These are phyloP conservation scores for Parauchenoglanis ngamensis DNA, from an alignment of 2,797 vertebrate species.

Conservation along the genomic window DNA sequence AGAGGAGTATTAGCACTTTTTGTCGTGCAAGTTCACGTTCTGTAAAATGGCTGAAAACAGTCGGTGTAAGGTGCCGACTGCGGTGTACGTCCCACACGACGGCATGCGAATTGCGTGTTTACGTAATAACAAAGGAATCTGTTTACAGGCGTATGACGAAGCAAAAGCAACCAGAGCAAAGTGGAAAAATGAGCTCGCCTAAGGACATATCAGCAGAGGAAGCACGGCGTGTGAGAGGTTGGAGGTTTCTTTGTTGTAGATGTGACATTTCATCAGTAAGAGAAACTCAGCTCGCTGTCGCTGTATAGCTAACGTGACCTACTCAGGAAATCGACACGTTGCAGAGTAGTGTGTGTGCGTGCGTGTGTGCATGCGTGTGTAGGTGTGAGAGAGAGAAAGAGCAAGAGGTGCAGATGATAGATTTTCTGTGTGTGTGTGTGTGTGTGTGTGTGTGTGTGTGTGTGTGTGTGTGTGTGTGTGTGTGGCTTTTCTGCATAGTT, in stretches of 20 bases:
- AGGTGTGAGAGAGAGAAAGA: neutral
- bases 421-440: neutral
- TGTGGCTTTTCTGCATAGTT: neutral
- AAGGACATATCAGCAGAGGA: neutral
- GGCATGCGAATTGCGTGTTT: neutral
- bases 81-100: neutral
- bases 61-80: neutral
- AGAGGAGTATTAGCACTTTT: neutral
- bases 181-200: neutral
- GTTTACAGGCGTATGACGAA: neutral
- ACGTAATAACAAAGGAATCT: neutral
- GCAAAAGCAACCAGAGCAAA: neutral
- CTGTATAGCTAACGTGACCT: neutral
- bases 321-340: constrained; percentile 13
- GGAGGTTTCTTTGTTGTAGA: neutral
- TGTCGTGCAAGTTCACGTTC: neutral
- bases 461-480: neutral
- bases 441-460: neutral
- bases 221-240: neutral
- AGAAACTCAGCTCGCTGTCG: neutral
- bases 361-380: neutral
- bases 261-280: neutral
- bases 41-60: neutral
- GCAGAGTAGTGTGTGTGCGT: constrained; percentile 33
- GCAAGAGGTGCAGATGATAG: constrained; percentile 5